These are phyloP conservation scores for Maniola hyperantus DNA, from an alignment of 2,888 invertebrate genomes.

Conservation along the genomic window DNA sequence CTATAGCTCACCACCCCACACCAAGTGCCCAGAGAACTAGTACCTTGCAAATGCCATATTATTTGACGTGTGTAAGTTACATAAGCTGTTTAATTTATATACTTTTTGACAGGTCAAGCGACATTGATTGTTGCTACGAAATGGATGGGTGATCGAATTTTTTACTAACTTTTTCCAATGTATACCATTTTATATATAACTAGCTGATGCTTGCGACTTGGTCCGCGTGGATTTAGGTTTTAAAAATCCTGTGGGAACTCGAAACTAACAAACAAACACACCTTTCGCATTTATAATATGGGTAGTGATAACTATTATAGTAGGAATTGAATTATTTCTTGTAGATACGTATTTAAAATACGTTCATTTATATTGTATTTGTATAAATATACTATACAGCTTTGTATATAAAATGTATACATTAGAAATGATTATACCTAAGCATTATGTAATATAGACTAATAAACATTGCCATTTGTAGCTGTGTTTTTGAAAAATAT, in stretches of 20 bases:
- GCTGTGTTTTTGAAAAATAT: slow-evolving; percentile 20
- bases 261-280: too few species aligned
- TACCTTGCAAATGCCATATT: slow-evolving; percentile 66
- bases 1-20: slow-evolving; percentile 39
- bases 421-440: slow-evolving; percentile 33
- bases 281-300: too few species aligned
- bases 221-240: too few species aligned
- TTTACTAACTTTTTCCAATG: slow-evolving; percentile 16
- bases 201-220: too few species aligned
- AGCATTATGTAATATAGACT: slow-evolving; percentile 31
- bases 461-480: slow-evolving; percentile 33
- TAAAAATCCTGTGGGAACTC: too few species aligned
- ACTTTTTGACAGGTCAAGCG: slow-evolving; percentile 17
- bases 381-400: slow-evolving; percentile 29
- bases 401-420: slow-evolving; percentile 35
- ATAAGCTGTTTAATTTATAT: slow-evolving; percentile 34
- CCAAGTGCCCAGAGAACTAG: slow-evolving; percentile 52
- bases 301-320: neutral
- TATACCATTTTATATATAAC: slow-evolving; percentile 12
- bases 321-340: slow-evolving; percentile 23
- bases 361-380: slow-evolving; percentile 19
- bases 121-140: slow-evolving; percentile 13
- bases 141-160: slow-evolving; percentile 26
- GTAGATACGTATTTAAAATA: slow-evolving; percentile 29
- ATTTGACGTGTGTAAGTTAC: slow-evolving; percentile 40